Evolutionary conservation across 2,113 vertebrate genomes (phyloP), one percentile per base, ranked within the genome.

Genomic region (Calyptommatus sinebrachiatus): DNA sequence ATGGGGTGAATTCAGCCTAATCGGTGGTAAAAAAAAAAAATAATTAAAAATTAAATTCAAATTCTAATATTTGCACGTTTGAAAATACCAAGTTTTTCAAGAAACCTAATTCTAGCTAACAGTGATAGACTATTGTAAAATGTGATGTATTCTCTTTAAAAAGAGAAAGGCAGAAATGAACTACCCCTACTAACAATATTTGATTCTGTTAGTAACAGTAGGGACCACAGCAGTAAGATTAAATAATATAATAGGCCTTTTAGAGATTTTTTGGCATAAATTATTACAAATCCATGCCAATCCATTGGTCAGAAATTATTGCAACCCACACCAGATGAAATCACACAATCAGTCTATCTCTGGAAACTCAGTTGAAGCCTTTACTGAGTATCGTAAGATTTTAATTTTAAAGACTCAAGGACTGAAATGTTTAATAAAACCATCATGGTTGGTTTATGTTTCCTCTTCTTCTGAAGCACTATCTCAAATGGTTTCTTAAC

Each of bases 401-500:
- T 71, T 78, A 78, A 12, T 70, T 78, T 62, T 62, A 71, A 70
- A 45, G 14, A 24, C 57, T 60, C 53, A 45, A 41, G 71, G 18
- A 62, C 60, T 48, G 71, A 71, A 71, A 8, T 60, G 50, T 41
- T 46, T 60, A 20, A 7, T 28, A 21, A 70, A 14, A 60, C 45
- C 10, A 78, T 63, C 22, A 65, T 45, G 24, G 46, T 76, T 28
- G 22, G 41, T 66, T 53, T 80, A 61, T 80, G 65, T 80, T 73
- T 31, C 22, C 70, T 66, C 46, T 65, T 62, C 63, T 50, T 53
- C 35, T 46, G 46, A 80, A 24, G 28, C 24, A 20, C 63, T 53
- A 77, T n/a, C 45, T 73, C 46, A 80, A 28, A 76, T 65, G 61
- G 62, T 53, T 73, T 73, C 78, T 73, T 66, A 66, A 80, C 24